Conservation (phyloP, 2,888 invertebrate species). For the Altica lythri region DNA sequence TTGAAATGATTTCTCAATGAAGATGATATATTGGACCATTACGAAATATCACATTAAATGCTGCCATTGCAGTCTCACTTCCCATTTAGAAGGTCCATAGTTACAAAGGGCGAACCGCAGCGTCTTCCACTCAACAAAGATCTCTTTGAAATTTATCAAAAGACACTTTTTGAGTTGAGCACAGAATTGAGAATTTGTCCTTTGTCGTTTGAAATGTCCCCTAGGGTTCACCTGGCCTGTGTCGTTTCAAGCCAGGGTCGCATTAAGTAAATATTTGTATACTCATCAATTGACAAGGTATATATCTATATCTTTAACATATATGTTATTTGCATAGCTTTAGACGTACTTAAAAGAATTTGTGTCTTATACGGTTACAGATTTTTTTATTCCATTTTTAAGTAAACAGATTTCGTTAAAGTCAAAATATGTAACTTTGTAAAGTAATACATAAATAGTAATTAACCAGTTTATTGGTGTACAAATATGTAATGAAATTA, state of each 20-base stretch:
- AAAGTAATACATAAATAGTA: no score
- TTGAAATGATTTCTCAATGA: constrained; percentile 15
- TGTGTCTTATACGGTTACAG: no score
- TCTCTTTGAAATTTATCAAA: constrained; percentile 40
- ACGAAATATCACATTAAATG: constrained; percentile 35
- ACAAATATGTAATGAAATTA: no score
- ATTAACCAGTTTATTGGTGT: no score
- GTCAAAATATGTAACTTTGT: no score
- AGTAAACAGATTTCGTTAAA: no score
- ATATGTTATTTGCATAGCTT: no score
- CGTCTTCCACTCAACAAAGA: constrained; percentile 38
- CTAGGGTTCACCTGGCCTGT: constrained; percentile 48
- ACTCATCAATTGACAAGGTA: no score
- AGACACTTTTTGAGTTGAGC: constrained; percentile 44
- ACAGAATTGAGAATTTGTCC: constrained; percentile 47
- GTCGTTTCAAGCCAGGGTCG: constrained; percentile 12
- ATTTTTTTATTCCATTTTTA: no score
- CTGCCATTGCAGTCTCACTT: no score
- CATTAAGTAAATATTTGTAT: neutral
- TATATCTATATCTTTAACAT: no score
- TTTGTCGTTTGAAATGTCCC: constrained; percentile 42
- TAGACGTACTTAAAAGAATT: no score
- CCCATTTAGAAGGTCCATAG: constrained; percentile 38
- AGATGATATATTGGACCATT: constrained; percentile 30
- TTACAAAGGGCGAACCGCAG: constrained; percentile 45